Percentiles rank a stretch among this genome's conserved stretches.
Evolutionary conservation across 2,113 vertebrate species (phyloP).

Genomic region (Paratilapia polleni): DNA sequence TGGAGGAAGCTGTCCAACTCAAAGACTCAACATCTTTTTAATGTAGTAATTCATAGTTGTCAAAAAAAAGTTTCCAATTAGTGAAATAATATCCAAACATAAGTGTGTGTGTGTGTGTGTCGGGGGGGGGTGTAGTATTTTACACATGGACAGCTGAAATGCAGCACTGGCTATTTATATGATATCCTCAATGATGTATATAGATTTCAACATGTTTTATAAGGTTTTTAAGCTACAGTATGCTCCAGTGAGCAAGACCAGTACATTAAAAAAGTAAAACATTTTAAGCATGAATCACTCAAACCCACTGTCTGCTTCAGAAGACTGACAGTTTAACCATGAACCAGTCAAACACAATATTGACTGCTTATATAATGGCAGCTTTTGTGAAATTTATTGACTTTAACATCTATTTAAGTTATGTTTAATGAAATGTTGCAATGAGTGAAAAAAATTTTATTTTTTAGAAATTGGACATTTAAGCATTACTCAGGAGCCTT

Average conservation of each 20-base stretch:
- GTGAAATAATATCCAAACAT: background rate
- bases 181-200: background rate
- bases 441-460: fast-evolving
- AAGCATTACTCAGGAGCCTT: background rate
- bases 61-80: background rate
- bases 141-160: background rate
- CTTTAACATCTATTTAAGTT: background rate
- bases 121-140: too few relatives aligned
- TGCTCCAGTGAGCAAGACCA: background rate
- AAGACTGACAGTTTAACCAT: background rate
- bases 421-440: background rate
- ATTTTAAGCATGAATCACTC: background rate
- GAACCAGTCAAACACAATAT: background rate
- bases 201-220: too few relatives aligned
- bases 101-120: too few relatives aligned
- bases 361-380: background rate
- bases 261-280: background rate
- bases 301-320: too few relatives aligned
- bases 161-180: fast-evolving
- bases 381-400: background rate
- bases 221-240: background rate
- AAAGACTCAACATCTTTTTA: background rate
- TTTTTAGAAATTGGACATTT: background rate
- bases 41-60: background rate
- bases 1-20: background rate